Evolutionary conservation across 64 coral and sea anemone genomes (phyloP), one percentile per base, ranked within the genome.

Genomic region (Trachythela sp.): DNA sequence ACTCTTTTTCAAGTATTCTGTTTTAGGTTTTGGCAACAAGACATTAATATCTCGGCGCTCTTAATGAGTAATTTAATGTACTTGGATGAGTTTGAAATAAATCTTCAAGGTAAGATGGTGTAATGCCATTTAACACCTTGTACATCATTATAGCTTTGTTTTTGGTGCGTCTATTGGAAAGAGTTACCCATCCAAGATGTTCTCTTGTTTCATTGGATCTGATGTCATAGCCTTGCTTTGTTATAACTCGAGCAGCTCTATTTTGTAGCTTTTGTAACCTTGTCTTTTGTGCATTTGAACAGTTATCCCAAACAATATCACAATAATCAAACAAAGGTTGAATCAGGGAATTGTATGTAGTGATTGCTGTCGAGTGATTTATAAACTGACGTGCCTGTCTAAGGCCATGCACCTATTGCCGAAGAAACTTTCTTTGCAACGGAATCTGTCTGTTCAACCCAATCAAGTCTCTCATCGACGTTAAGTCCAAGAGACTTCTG

Each of bases 211-310:
- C 51, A 68, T 67, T 24, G 27, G 54, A 59, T 64, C 49, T 5
- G 33, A 87, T 39, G 0, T 87, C 33, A 51, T 87, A 87, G 3
- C 54, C 54, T 87, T 36, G 26, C 1, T 87, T 70, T 39, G 54
- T 40, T 87, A 50, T 87, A 18, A 87, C 36, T 56, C 86, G 43
- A 59, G 40, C 86, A 60, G 86, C 86, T 24, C 52, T 29, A 40
- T 68, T 86, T 86, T 86, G 85, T 27, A 86, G 35, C 26, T 49
- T 86, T 27, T 86, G 85, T 50, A 86, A 86, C 51, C 31, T 86
- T 13, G 48, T 35, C 26, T 13, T 22, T n/a, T 22, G n/a, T 52
- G 48, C 48, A 35, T 22, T 43, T 10, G 40, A 50, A 18, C 48
- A n/a, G 30, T 54, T 54, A 52, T 86, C 26, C 85, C 40, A 86